Evolutionary conservation across 1,140 invertebrate species (phyloP).

Genomic region (Lepidurus couesii): DNA sequence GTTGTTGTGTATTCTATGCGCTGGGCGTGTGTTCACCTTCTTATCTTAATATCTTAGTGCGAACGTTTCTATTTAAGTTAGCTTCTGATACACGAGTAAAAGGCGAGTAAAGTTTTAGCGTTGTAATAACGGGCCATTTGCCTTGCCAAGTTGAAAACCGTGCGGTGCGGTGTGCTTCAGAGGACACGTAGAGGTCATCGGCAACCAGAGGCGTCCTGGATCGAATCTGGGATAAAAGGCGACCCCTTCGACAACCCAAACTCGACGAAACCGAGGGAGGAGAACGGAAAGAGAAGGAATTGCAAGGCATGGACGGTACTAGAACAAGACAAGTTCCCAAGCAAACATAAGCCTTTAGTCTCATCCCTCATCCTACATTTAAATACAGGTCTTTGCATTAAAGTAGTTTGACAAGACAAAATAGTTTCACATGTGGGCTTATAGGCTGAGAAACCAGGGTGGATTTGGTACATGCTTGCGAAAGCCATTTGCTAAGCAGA

Average conservation of each 20-base stretch:
- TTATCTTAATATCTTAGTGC: no score
- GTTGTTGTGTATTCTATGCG: no score
- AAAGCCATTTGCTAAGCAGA: no score
- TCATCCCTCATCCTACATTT: no score
- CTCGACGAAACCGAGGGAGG: background rate
- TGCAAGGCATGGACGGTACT: background rate
- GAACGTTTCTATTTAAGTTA: no score
- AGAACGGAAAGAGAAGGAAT: background rate
- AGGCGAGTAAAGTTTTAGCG: background rate
- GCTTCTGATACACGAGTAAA: no score
- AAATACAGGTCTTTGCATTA: no score
- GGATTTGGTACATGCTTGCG: no score
- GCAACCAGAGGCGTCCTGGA: slow-evolving; percentile 20
- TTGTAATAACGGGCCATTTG: background rate
- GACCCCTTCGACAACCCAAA: slow-evolving; percentile 2
- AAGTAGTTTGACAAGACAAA: no score
- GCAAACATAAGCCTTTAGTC: background rate
- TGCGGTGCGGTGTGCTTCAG: background rate
- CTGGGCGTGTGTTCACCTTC: no score
- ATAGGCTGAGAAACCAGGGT: no score
- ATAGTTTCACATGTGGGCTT: no score
- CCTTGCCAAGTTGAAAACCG: background rate
- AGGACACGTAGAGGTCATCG: slow-evolving; percentile 20
- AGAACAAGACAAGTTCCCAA: background rate
- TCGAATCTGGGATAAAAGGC: background rate